Percentiles rank a stretch among this genome's conserved stretches.
Conservation (phyloP, 2,113 vertebrate genomes). For the Semicossyphus pulcher region DNA sequence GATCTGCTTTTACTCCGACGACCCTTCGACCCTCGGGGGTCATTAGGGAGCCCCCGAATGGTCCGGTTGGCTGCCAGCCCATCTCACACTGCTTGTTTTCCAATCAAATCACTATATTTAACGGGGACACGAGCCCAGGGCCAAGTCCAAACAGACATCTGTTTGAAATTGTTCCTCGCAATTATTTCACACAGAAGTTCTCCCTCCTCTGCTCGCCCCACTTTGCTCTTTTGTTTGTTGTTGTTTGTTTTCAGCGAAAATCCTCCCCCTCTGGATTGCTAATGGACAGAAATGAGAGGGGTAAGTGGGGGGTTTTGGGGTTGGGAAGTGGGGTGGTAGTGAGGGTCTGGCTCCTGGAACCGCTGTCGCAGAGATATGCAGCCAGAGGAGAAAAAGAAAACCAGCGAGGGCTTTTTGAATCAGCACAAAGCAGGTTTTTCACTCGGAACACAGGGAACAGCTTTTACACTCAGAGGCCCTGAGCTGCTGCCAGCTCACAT, state of each 20-base stretch:
- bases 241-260: conserved; percentile 68
- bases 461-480: conserved; percentile 48
- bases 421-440: conserved; percentile 61
- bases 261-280: conserved; percentile 55
- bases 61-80: conserved; percentile 74
- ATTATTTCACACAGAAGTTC: conserved; percentile 75
- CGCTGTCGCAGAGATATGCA: conserved; percentile 39
- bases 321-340: conserved; percentile 14
- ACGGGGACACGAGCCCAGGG: conserved; percentile 72
- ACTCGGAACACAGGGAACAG: conserved; percentile 42
- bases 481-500: conserved; percentile 57
- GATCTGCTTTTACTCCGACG: conserved; percentile 83
- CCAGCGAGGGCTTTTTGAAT: conserved; percentile 53
- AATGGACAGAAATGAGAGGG: conserved; percentile 63
- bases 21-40: conserved; percentile 79
- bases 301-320: not conserved
- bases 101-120: conserved; percentile 84
- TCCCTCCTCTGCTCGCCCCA: conserved; percentile 52
- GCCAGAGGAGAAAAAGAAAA: conserved; percentile 53
- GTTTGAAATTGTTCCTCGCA: conserved; percentile 76
- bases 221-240: conserved; percentile 76
- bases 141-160: conserved; percentile 80
- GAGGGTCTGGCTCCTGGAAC: conserved; percentile 58
- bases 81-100: conserved; percentile 77
- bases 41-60: conserved; percentile 80